These are phyloP conservation scores for Callorhinus ursinus DNA, from an alignment of 2,113 vertebrate genomes.

Conservation along the genomic window DNA sequence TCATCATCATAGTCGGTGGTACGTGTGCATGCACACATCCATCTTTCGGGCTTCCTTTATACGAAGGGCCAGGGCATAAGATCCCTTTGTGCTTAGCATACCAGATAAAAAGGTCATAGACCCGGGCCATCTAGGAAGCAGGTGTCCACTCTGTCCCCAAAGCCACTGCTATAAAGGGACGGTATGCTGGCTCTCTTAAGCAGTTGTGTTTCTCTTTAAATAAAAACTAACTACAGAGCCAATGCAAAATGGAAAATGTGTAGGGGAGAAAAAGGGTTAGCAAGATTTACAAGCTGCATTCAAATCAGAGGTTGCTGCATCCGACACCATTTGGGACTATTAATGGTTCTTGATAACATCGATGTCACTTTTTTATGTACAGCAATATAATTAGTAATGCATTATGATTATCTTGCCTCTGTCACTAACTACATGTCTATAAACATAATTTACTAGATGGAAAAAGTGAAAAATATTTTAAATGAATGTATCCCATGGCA, in stretches of 20 bases:
- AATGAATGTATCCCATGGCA: slow-evolving; percentile 75
- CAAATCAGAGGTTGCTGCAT: slow-evolving; percentile 72
- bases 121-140: not conserved
- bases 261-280: not conserved
- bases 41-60: not conserved
- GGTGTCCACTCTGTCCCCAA: not conserved
- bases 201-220: not conserved
- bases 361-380: slow-evolving; percentile 74
- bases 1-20: not conserved
- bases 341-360: slow-evolving; percentile 73
- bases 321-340: slow-evolving; percentile 62
- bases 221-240: not conserved
- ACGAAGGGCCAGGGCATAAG: not conserved
- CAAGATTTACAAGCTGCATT: slow-evolving; percentile 71
- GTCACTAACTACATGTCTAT: slow-evolving; percentile 78
- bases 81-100: not conserved
- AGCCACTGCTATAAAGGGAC: not conserved
- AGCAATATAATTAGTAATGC: slow-evolving; percentile 79
- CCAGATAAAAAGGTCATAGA: not conserved
- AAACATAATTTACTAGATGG: slow-evolving; percentile 80
- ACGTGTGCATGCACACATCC: not conserved
- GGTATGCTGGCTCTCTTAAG: not conserved
- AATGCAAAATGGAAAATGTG: slow-evolving; percentile 32
- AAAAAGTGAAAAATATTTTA: slow-evolving; percentile 75
- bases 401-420: slow-evolving; percentile 73